A percentile compares a stretch with the other conserved stretches of the same genome.
phyloP scores from a whole-genome alignment of 2,113 vertebrate genomes.

The Ptychochromis oligacanthus region DNA sequence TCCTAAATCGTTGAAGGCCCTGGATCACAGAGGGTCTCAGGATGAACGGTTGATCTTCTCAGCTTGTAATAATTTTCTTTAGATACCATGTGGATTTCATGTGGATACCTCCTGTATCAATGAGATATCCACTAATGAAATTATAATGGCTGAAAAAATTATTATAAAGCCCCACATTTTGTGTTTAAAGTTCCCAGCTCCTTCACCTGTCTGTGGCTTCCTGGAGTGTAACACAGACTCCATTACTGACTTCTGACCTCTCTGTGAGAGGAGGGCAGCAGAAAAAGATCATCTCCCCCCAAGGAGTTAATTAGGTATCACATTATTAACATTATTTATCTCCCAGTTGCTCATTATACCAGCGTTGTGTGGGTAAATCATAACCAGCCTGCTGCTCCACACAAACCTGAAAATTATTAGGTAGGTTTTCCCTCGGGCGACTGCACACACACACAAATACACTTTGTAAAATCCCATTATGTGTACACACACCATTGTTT shows the following conservation, averaged over 20 bases:
- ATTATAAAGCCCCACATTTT: not conserved
- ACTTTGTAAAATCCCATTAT: not conserved
- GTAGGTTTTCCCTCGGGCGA: not conserved
- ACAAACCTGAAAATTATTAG: conserved; percentile 19
- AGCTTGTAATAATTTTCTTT: not conserved
- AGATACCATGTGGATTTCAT: no score
- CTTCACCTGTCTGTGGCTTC: not conserved
- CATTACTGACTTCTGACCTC: conserved; percentile 31
- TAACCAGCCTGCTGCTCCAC: conserved; percentile 8
- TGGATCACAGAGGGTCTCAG: not conserved
- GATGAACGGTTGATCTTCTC: not conserved
- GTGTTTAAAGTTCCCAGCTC: not conserved
- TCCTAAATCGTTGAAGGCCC: not conserved
- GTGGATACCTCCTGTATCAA: no score
- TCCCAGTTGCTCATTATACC: conserved; percentile 38
- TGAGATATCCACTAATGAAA: no score
- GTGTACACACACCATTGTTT: conserved; percentile 15
- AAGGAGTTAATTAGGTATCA: conserved; percentile 47
- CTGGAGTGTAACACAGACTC: conserved; percentile 7
- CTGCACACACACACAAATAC: not conserved
- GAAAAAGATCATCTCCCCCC: conserved; percentile 2
- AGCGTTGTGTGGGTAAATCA: conserved; percentile 23
- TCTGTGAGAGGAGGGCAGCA: not conserved
- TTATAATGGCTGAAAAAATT: not conserved
- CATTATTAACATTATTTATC: conserved; percentile 50